A percentile compares a stretch with the other conserved stretches of the same genome.
Evolutionary conservation across 2,113 vertebrate species (phyloP).

Genomic region (Dryoscopus gambensis): DNA sequence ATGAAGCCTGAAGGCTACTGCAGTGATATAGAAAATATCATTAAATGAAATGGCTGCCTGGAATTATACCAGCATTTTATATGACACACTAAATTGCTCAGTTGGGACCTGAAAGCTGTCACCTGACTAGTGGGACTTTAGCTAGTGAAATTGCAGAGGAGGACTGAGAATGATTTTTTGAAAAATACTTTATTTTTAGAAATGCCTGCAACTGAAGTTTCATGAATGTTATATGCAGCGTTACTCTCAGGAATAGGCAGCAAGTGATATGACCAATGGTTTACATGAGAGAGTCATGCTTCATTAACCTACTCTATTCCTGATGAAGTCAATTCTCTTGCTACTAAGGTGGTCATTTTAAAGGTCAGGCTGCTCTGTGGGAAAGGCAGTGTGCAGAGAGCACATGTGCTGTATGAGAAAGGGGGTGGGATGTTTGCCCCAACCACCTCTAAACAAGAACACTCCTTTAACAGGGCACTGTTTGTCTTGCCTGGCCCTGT

Average conservation of each 20-base stretch:
- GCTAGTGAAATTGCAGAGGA: background rate
- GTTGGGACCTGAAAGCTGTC: background rate
- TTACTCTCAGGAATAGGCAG: background rate
- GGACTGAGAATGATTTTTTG: background rate
- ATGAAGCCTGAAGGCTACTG: background rate
- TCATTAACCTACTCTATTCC: background rate
- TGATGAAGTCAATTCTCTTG: background rate
- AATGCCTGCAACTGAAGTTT: background rate
- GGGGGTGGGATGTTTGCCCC: background rate
- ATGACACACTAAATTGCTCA: background rate
- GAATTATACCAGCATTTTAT: background rate
- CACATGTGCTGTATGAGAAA: background rate
- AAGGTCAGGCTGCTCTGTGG: background rate
- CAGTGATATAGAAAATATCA: background rate
- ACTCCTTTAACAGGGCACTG: background rate
- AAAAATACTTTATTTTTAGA: slow-evolving; percentile 14
- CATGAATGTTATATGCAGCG: background rate
- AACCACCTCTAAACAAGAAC: no score
- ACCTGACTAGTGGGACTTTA: background rate
- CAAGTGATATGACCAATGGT: background rate
- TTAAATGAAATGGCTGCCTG: background rate
- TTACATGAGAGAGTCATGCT: background rate
- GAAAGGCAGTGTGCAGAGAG: background rate
- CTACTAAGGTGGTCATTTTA: background rate
- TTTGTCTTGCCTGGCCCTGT: accelerated